phyloP scores from a whole-genome alignment of 1,140 invertebrate species.

The Platyscapa corneri region DNA sequence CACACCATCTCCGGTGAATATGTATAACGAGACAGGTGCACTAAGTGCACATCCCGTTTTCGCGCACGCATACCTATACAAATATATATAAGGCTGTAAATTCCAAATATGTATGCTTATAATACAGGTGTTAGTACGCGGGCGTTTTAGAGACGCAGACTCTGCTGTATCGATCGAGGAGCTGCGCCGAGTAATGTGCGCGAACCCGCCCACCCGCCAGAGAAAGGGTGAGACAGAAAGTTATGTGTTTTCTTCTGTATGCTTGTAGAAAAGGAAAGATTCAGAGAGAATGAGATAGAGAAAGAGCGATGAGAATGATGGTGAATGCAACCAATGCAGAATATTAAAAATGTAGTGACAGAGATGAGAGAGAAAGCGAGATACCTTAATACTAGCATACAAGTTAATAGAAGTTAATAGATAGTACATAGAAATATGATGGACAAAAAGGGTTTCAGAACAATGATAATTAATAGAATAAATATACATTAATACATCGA shows the following conservation, averaged over 20 bases:
- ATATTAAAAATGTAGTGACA: not conserved
- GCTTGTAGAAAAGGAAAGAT: not conserved
- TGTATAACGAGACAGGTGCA: not conserved
- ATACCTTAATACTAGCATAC: not conserved
- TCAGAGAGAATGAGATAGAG: not conserved
- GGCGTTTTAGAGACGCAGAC: constrained; percentile 70
- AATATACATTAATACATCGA: not conserved
- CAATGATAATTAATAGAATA: not conserved
- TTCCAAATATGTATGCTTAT: constrained; percentile 57
- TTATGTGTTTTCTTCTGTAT: not conserved
- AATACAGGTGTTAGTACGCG: constrained; percentile 54
- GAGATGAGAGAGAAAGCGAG: not conserved
- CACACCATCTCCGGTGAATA: not conserved
- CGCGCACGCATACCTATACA: not conserved
- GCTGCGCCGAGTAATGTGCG: constrained; percentile 31
- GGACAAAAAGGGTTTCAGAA: too few relatives aligned
- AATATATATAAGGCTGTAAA: not conserved
- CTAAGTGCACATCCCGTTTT: constrained; percentile 3
- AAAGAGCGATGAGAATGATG: not conserved
- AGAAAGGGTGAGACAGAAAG: not conserved
- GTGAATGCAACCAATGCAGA: not conserved
- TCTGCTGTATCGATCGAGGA: constrained; percentile 72
- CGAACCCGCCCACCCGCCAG: not conserved
- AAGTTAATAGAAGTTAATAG: too few relatives aligned
- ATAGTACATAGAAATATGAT: not conserved